Evolutionary conservation across 2,797 vertebrate genomes (phyloP).

Genomic region (Siniperca scherzeri): DNA sequence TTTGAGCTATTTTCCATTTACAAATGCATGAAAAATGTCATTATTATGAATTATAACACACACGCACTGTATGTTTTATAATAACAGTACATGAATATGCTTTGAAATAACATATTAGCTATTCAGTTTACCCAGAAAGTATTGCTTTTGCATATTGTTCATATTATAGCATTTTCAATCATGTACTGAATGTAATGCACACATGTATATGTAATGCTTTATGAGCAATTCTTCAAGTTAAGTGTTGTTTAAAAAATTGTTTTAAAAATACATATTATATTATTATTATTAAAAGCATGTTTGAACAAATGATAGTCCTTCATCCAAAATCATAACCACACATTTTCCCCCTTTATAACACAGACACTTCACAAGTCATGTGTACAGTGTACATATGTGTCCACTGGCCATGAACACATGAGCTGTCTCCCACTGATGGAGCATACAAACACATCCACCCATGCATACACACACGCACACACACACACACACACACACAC

Average conservation of each 20-base stretch:
- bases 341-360: slow-evolving; percentile 7
- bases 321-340: slow-evolving; percentile 13
- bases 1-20: slow-evolving; percentile 19
- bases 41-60: slow-evolving; percentile 22
- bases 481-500: slow-evolving; percentile 17
- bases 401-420: slow-evolving; percentile 36
- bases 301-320: slow-evolving; percentile 16
- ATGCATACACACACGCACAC: not conserved
- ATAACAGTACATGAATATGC: slow-evolving; percentile 11
- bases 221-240: slow-evolving; percentile 30
- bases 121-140: slow-evolving; percentile 2
- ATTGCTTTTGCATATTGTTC: slow-evolving; percentile 1
- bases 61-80: not conserved
- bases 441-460: slow-evolving; percentile 19
- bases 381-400: slow-evolving; percentile 34
- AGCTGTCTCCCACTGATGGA: slow-evolving; percentile 26
- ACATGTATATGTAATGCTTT: not conserved
- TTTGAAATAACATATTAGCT: slow-evolving; percentile 13
- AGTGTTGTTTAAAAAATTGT: not conserved
- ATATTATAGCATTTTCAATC: slow-evolving; percentile 34
- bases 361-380: slow-evolving; percentile 38
- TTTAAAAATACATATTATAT: slow-evolving; percentile 20
- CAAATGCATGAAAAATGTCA: slow-evolving; percentile 12
- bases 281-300: not conserved
- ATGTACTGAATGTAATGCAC: slow-evolving; percentile 15